Conservation (phyloP, 2,113 vertebrate genomes). For the Hyperoodon ampullatus region DNA sequence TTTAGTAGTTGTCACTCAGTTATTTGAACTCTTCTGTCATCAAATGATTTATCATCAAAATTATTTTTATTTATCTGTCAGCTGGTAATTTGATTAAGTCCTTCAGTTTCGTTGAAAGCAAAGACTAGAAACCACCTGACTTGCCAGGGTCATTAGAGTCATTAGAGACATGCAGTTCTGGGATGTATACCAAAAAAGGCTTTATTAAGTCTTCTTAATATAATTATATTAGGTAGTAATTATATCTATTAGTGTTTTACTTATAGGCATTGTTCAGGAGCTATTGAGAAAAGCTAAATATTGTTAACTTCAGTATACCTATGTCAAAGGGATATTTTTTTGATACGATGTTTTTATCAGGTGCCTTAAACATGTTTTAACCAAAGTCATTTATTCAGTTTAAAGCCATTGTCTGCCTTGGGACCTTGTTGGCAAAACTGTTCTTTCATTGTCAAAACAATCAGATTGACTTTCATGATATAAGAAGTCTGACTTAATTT, state of each 20-base stretch:
- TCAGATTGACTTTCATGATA: constrained; percentile 28
- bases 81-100: constrained; percentile 12
- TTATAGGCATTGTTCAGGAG: neutral
- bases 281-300: constrained; percentile 2
- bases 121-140: neutral
- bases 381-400: neutral
- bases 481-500: constrained; percentile 28
- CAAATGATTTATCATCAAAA: neutral
- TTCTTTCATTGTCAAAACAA: constrained; percentile 3
- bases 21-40: neutral
- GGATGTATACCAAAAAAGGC: neutral
- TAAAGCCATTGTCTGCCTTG: neutral
- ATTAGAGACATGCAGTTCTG: neutral
- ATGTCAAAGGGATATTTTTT: neutral
- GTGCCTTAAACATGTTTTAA: neutral
- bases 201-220: neutral
- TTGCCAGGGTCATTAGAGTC: neutral
- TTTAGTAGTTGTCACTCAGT: neutral
- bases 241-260: neutral
- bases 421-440: neutral
- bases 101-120: neutral
- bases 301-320: constrained; percentile 1
- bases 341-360: constrained; percentile 1
- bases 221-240: neutral
- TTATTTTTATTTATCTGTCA: neutral